Percentiles rank a stretch among this genome's conserved stretches.
Evolutionary conservation across 2,113 vertebrate genomes (phyloP).

Genomic region (Hemibagrus wyckioides): DNA sequence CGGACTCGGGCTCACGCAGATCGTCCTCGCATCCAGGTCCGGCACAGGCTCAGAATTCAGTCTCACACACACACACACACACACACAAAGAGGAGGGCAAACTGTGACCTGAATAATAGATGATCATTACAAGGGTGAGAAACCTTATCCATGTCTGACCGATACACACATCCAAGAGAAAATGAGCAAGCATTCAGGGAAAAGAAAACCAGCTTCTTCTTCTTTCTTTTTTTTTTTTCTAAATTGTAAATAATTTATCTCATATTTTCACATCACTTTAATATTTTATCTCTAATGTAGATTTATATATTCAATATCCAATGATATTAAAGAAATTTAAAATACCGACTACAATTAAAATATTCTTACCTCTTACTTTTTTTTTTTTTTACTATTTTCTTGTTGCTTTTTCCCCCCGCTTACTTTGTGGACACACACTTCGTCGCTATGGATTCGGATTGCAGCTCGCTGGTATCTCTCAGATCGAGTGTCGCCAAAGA

Average conservation of each 20-base stretch:
- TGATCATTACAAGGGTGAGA: slow-evolving; percentile 60
- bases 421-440: not conserved
- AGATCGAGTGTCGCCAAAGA: slow-evolving; percentile 26
- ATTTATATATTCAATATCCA: not conserved
- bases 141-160: slow-evolving; percentile 63
- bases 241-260: too few species aligned
- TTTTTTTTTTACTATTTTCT: not conserved
- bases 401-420: not conserved
- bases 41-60: slow-evolving; percentile 36
- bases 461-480: slow-evolving; percentile 5
- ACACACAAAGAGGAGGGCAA: slow-evolving; percentile 38
- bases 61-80: not conserved
- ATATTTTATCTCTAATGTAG: too few species aligned
- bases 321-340: not conserved
- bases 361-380: not conserved
- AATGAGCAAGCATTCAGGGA: not conserved
- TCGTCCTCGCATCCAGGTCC: slow-evolving; percentile 21
- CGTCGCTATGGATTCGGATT: slow-evolving; percentile 17
- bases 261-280: not conserved
- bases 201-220: not conserved
- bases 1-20: slow-evolving; percentile 3
- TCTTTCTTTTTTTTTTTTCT: not conserved
- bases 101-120: slow-evolving; percentile 69
- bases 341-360: not conserved
- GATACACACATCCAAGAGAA: not conserved